Evolutionary conservation across 2,113 vertebrate species (phyloP), one percentile per base, ranked within the genome.

Genomic region (Rattus norvegicus): DNA sequence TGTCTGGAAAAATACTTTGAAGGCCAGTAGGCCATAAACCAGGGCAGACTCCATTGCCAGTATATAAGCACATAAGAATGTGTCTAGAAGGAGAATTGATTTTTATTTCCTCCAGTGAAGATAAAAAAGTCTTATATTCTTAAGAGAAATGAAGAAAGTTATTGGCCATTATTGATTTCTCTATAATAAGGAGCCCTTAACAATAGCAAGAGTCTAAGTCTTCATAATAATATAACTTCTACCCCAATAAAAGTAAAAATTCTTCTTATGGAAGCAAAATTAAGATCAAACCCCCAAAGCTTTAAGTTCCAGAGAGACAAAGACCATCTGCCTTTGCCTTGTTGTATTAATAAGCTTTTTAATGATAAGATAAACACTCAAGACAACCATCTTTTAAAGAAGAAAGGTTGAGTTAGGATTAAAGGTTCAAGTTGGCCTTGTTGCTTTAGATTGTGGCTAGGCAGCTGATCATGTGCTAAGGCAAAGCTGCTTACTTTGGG

Each of bases 61-160:
- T 76, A 90, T 81, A 95, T 59, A 96, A 94, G 95, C 86, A 79
- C n/a, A 91, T 54, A 39, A 77, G 97, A 95, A 92, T 87, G 17
- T 97, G 80, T 83, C 67, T 81, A 87, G 67, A 75, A 94, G 92
- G 81, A 83, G 56, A 93, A 87, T 85, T 85, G 83, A 85, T 96
- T 49, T 96, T 97, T 92, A 65, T 92, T 89, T 92, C 26, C 47
- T 95, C 73, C 10, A 94, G 65, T 80, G 54, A 95, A 96, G 73
- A 89, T 95, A 88, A 97, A 93, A 79, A 88, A 88, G 43, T 90
- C 84, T 90, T 69, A 91, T 79, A 26, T 93, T 92, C 92, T 95
- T 91, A 87, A 92, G 59, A 90, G 49, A 93, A 13, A 65, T 92
- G 11, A 49, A 47, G 13, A 56, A 94, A 91, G 61, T 85, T 94